Percentiles rank a stretch among this genome's conserved stretches.
Conservation (phyloP, 2,797 vertebrate genomes). For the Falco concolor region DNA sequence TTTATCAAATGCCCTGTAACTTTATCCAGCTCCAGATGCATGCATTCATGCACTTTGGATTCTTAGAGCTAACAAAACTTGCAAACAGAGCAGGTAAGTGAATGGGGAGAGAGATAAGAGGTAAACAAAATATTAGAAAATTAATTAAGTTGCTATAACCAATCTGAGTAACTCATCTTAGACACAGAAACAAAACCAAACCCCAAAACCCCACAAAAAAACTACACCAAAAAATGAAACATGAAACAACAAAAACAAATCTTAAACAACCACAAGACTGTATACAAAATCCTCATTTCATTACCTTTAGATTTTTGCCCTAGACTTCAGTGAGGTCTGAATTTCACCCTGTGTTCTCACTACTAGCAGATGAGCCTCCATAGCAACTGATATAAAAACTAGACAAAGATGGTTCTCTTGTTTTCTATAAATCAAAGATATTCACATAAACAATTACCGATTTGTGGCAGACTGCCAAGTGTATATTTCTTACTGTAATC, state of each 20-base stretch:
- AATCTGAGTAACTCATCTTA: background rate
- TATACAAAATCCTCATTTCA: background rate
- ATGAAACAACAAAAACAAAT: background rate
- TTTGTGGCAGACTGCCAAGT: slow-evolving; percentile 46
- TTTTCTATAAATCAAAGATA: slow-evolving; percentile 32
- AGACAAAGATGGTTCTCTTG: background rate
- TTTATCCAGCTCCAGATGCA: background rate
- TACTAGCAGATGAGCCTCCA: background rate
- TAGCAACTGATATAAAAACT: background rate
- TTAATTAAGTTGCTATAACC: background rate
- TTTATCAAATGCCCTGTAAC: background rate
- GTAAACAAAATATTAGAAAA: background rate
- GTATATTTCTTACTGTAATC: slow-evolving; percentile 24
- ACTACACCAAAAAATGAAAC: background rate
- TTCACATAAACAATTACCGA: slow-evolving; percentile 36
- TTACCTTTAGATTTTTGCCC: background rate
- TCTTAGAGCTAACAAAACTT: background rate
- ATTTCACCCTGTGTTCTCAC: background rate
- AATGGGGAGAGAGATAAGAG: background rate
- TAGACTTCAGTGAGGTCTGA: background rate
- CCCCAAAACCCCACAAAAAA: background rate
- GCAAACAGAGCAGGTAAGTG: background rate
- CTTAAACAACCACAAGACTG: background rate
- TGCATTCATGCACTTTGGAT: background rate
- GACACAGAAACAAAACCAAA: background rate